Percentiles rank a stretch among this genome's conserved stretches.
phyloP scores from a whole-genome alignment of 2,888 invertebrate genomes.

The Tricholauxania praeusta region DNA sequence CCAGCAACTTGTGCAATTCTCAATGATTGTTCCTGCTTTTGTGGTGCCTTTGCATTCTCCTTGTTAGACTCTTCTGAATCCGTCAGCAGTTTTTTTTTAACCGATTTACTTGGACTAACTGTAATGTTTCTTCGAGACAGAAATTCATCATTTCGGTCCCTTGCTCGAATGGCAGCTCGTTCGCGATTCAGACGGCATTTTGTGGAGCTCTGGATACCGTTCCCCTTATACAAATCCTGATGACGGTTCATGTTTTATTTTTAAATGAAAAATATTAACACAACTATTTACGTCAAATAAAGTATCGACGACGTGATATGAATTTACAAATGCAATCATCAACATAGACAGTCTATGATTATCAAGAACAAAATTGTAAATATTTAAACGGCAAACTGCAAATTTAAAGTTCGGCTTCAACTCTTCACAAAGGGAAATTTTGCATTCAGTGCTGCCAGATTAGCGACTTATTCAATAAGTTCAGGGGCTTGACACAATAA shows the following conservation, averaged over 20 bases:
- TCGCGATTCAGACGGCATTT: conserved; percentile 51
- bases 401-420: too few species aligned
- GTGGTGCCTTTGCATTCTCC: conserved; percentile 2
- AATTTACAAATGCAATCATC: too few species aligned
- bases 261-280: too few species aligned
- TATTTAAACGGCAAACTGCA: too few species aligned
- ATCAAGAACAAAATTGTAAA: too few species aligned
- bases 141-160: conserved; percentile 51
- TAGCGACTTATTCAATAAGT: too few species aligned
- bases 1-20: conserved; percentile 39
- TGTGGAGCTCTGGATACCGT: conserved; percentile 42
- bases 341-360: too few species aligned
- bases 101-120: conserved; percentile 43
- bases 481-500: too few species aligned
- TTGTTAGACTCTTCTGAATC: not conserved
- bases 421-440: too few species aligned
- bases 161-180: conserved; percentile 48
- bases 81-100: conserved; percentile 1
- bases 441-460: too few species aligned
- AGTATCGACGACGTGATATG: too few species aligned
- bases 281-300: too few species aligned
- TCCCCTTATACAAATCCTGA: conserved; percentile 44
- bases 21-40: conserved; percentile 4
- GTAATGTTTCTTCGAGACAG: conserved; percentile 50
- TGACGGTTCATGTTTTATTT: conserved; percentile 43